phyloP scores from a whole-genome alignment of 2,888 invertebrate genomes.

The Asteroscopus sphinx region DNA sequence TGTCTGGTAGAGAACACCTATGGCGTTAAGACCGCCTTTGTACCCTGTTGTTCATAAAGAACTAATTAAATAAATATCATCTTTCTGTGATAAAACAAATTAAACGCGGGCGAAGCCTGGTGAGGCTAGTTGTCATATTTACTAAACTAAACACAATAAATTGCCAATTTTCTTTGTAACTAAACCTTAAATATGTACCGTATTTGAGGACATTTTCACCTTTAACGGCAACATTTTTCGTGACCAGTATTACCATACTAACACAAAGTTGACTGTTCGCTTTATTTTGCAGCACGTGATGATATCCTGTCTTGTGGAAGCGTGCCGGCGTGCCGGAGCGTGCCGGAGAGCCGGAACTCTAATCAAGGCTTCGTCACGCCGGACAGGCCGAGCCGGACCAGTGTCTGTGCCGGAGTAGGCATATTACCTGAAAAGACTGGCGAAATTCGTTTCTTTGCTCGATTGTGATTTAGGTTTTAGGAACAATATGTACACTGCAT shows the following conservation, averaged over 20 bases:
- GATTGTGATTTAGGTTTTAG: slow-evolving; percentile 28
- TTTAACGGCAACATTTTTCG: slow-evolving; percentile 25
- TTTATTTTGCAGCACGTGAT: slow-evolving; percentile 49
- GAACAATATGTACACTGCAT: slow-evolving; percentile 7
- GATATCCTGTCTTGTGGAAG: slow-evolving; percentile 38
- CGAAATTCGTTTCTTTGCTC: slow-evolving; percentile 48
- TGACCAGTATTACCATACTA: slow-evolving; percentile 42
- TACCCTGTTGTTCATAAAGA: too few species aligned
- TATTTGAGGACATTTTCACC: neutral
- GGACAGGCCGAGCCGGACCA: slow-evolving; percentile 44
- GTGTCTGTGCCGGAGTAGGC: slow-evolving; percentile 30
- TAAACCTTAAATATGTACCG: slow-evolving; percentile 7
- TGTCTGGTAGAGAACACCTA: too few species aligned
- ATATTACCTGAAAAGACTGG: slow-evolving; percentile 49
- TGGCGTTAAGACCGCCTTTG: too few species aligned
- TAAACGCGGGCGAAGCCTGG: too few species aligned
- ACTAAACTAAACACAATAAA: too few species aligned
- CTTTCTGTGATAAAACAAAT: too few species aligned
- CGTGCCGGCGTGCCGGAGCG: slow-evolving; percentile 32
- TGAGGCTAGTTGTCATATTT: too few species aligned
- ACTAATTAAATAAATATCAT: too few species aligned
- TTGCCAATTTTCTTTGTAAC: too few species aligned
- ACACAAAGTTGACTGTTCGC: slow-evolving; percentile 47
- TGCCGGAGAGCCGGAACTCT: slow-evolving; percentile 54
- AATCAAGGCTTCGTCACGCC: slow-evolving; percentile 54